These are phyloP conservation scores for Watsonalla binaria DNA, from an alignment of 2,888 invertebrate genomes.

Conservation along the genomic window DNA sequence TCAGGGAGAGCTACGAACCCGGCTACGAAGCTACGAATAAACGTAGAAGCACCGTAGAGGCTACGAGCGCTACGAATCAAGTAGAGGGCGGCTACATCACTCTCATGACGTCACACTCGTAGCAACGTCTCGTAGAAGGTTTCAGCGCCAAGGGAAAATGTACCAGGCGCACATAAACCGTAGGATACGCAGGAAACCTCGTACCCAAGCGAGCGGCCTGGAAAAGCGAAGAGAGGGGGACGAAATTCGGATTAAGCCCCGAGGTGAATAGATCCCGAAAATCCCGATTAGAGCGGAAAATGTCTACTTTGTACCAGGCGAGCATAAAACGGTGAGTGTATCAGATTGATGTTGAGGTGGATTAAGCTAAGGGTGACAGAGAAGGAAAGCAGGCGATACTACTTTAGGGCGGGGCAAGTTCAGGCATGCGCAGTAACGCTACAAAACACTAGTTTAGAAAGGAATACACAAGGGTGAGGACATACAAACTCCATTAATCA, in stretches of 20 bases:
- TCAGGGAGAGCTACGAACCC: no score
- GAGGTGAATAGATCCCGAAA: conserved; percentile 64
- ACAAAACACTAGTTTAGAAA: background rate
- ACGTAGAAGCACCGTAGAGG: no score
- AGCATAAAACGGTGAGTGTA: conserved; percentile 27
- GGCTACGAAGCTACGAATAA: background rate
- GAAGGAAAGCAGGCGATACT: conserved; percentile 27
- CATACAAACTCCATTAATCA: no score
- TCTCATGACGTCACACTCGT: conserved; percentile 15
- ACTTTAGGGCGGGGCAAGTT: conserved; percentile 43
- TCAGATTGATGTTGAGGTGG: no score
- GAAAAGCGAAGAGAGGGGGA: conserved; percentile 19
- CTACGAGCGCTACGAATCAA: background rate
- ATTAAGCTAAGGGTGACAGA: conserved; percentile 34
- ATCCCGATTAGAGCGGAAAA: conserved; percentile 79
- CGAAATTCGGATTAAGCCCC: conserved; percentile 10
- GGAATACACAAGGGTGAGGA: no score
- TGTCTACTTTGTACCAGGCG: conserved; percentile 69
- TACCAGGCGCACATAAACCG: conserved; percentile 42
- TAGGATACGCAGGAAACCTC: conserved; percentile 7
- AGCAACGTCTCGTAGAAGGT: conserved; percentile 25
- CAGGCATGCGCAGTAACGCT: conserved; percentile 36
- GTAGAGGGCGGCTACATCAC: conserved; percentile 10
- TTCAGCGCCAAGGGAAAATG: conserved; percentile 32
- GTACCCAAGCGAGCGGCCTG: conserved; percentile 20